Base-by-base conservation (phyloP, 1,140 invertebrate species). In the Oncopodura yosiiana region DNA sequence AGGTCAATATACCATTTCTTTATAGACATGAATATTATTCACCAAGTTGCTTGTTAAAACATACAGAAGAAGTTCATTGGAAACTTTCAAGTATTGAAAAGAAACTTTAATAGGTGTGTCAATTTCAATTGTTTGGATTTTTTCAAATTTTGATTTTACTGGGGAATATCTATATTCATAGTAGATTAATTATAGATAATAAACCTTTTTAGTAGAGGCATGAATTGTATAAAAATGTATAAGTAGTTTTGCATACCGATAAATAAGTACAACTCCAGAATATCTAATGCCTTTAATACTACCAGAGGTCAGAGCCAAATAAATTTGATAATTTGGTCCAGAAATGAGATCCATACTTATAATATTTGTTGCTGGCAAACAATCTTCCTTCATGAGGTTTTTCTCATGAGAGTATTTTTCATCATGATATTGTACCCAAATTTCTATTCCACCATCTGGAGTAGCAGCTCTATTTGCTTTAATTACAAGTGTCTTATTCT, bases 401-500 rank as follows among this genome's bases (percentile, higher is more conserved):
- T n/a, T n/a, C n/a, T n/a, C n/a, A n/a, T n/a, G n/a, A n/a, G n/a
- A n/a, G n/a, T 5, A 3, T 1, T 43, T 32, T n/a, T 6, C 16
- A 2, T 32, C 43, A 5, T 29, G 6, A 2, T 46, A 30, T 24
- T 26, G 21, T 1, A n/a, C 16, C 39, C 39, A 53, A 16, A 53
- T 38, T n/a, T 53, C 42, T 11, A 37, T 36, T 3, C 37, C 30
- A 14, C 30, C 50, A 27, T 30, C 34, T 12, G 27, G 24, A 18
- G 11, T 38, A 27, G 19, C 30, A 34, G 26, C 41, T 19, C 14
- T 19, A 37, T 42, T 32, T 2, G 30, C 27, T 1, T 46, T 39
- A 8, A 44, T 36, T 2, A 53, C 23, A 11, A 53, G 27, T 21
- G 52, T 53, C 39, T 53, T 53, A 5, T 8, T 26, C 52, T 53